Conservation (phyloP, 2,888 invertebrate genomes). For the Allolobophora icterica region DNA sequence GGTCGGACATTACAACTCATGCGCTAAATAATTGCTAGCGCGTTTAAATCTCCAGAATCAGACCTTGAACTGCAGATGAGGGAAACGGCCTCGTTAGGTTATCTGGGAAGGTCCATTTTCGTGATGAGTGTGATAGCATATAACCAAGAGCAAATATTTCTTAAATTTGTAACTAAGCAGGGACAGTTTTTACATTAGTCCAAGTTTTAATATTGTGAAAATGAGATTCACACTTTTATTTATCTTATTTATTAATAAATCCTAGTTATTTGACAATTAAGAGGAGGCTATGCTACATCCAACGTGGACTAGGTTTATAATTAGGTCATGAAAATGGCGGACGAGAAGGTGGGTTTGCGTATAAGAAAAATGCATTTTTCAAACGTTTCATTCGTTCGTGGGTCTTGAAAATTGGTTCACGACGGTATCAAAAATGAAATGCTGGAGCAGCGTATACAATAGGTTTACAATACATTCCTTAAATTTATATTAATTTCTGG, state of each 20-base stretch:
- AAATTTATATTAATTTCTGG: not conserved
- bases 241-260: not conserved
- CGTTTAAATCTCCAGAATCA: not conserved
- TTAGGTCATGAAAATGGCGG: constrained; percentile 30
- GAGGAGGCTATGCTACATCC: not conserved
- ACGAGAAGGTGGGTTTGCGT: constrained; percentile 21
- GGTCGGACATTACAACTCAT: not conserved
- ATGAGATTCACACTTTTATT: not conserved
- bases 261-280: not conserved
- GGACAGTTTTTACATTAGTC: not conserved
- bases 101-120: not conserved
- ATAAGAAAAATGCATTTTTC: not conserved
- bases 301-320: constrained; percentile 9
- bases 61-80: constrained; percentile 17
- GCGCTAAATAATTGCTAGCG: not conserved
- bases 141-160: not conserved
- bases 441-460: not conserved
- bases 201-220: not conserved
- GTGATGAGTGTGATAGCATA: not conserved
- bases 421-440: not conserved
- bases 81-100: not conserved
- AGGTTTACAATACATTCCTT: not conserved
- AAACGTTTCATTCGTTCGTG: not conserved
- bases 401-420: not conserved
- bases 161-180: not conserved